Percentiles rank a stretch among this genome's conserved stretches.
phyloP scores from a whole-genome alignment of 2,888 invertebrate species.

The Campoplex capitator region DNA sequence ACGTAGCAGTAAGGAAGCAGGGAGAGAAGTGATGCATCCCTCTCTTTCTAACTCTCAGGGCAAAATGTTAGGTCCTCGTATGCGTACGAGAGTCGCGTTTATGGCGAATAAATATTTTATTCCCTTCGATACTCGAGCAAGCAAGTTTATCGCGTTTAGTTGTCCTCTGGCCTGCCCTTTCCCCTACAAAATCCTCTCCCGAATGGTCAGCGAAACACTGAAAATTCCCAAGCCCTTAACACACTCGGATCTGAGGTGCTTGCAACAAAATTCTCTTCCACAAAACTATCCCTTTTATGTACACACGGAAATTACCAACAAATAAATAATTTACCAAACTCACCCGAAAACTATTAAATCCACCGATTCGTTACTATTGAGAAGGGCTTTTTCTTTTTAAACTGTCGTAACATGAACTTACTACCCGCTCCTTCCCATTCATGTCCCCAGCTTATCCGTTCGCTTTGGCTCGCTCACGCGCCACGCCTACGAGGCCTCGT shows the following conservation, averaged over 20 bases:
- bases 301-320: constrained; percentile 17
- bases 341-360: constrained; percentile 53
- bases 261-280: constrained; percentile 4
- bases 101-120: constrained; percentile 77
- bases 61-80: constrained; percentile 14
- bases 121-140: constrained; percentile 67
- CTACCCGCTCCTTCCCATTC: neutral
- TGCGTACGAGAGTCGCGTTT: constrained; percentile 66
- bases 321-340: constrained; percentile 53
- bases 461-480: constrained; percentile 44
- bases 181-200: neutral
- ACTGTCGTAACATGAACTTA: constrained; percentile 60
- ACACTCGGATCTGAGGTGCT: constrained; percentile 58
- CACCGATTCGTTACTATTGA: constrained; percentile 46
- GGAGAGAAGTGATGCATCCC: constrained; percentile 29
- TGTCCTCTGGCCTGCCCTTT: constrained; percentile 17
- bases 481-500: constrained; percentile 59
- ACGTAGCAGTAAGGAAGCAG: neutral
- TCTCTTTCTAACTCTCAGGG: constrained; percentile 47
- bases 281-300: neutral
- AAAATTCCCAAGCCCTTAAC: constrained; percentile 59
- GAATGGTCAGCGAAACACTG: constrained; percentile 67
- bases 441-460: constrained; percentile 4
- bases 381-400: constrained; percentile 49
- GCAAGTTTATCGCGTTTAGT: constrained; percentile 67